Percentiles rank a stretch among this genome's conserved stretches.
These are phyloP conservation scores for Idaea biselata DNA, from an alignment of 2,888 invertebrate genomes.

Conservation along the genomic window DNA sequence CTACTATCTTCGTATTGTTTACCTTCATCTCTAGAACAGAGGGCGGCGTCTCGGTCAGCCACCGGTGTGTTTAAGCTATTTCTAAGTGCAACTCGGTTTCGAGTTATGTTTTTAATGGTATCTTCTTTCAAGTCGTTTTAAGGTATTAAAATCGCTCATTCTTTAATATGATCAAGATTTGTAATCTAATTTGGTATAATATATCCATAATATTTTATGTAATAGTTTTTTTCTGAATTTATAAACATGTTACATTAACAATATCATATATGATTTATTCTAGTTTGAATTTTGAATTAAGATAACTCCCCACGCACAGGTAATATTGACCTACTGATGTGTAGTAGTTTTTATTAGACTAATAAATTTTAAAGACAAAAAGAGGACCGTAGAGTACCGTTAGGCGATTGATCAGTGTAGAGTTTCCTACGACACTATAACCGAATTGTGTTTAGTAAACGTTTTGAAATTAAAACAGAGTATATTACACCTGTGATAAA, in stretches of 20 bases:
- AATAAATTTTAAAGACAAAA: slow-evolving; percentile 48
- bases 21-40: slow-evolving; percentile 77
- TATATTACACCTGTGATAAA: slow-evolving; percentile 15
- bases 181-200: slow-evolving; percentile 2
- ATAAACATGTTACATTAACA: not conserved
- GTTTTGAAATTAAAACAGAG: slow-evolving; percentile 13
- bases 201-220: not conserved
- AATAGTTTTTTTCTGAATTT: slow-evolving; percentile 9
- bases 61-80: slow-evolving; percentile 64
- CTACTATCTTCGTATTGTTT: slow-evolving; percentile 75
- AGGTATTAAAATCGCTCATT: slow-evolving; percentile 17
- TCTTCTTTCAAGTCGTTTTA: slow-evolving; percentile 46
- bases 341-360: slow-evolving; percentile 39
- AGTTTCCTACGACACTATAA: slow-evolving; percentile 18
- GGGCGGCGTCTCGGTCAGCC: slow-evolving; percentile 73
- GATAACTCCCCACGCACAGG: slow-evolving; percentile 32
- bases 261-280: slow-evolving; percentile 23
- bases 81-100: slow-evolving; percentile 65
- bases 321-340: slow-evolving; percentile 35
- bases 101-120: slow-evolving; percentile 56
- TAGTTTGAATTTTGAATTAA: slow-evolving; percentile 29
- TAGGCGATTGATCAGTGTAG: slow-evolving; percentile 44
- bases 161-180: slow-evolving; percentile 4
- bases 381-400: slow-evolving; percentile 45
- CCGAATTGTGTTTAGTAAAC: not conserved